Percentiles rank a stretch among this genome's conserved stretches.
phyloP scores from a whole-genome alignment of 2,888 invertebrate species.

The Megamerina dolium region DNA sequence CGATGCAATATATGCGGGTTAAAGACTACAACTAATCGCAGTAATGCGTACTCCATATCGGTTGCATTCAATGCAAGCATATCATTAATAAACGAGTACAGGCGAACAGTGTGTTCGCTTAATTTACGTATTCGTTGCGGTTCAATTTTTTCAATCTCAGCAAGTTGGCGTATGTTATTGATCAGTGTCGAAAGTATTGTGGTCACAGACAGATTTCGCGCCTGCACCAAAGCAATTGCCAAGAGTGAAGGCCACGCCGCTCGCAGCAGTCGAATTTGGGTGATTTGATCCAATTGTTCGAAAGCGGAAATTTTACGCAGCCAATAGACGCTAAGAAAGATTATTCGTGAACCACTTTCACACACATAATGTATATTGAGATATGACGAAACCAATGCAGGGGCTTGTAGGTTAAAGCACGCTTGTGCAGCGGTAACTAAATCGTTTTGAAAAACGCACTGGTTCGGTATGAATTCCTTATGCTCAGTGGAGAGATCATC shows the following conservation, averaged over 20 bases:
- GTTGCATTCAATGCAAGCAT: conserved; percentile 70
- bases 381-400: conserved; percentile 76
- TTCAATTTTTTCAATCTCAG: conserved; percentile 62
- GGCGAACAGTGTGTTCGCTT: conserved; percentile 70
- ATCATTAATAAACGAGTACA: conserved; percentile 75
- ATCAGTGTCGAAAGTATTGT: conserved; percentile 72
- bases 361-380: conserved; percentile 91
- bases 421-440: conserved; percentile 64
- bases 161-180: conserved; percentile 55
- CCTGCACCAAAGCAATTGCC: conserved; percentile 83
- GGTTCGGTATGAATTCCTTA: conserved; percentile 36
- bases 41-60: conserved; percentile 80
- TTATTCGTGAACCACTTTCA: conserved; percentile 86
- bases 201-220: conserved; percentile 68
- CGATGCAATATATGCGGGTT: conserved; percentile 59
- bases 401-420: conserved; percentile 70
- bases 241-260: conserved; percentile 91
- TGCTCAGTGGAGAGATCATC: conserved; percentile 16
- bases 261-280: conserved; percentile 77
- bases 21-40: conserved; percentile 78
- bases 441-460: conserved; percentile 54
- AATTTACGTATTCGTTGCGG: conserved; percentile 70
- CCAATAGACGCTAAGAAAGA: conserved; percentile 90
- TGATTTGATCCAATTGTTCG: conserved; percentile 71
- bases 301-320: conserved; percentile 78